These are phyloP conservation scores for Pantelozetes paolii DNA, from an alignment of 2,888 invertebrate genomes.

Conservation along the genomic window DNA sequence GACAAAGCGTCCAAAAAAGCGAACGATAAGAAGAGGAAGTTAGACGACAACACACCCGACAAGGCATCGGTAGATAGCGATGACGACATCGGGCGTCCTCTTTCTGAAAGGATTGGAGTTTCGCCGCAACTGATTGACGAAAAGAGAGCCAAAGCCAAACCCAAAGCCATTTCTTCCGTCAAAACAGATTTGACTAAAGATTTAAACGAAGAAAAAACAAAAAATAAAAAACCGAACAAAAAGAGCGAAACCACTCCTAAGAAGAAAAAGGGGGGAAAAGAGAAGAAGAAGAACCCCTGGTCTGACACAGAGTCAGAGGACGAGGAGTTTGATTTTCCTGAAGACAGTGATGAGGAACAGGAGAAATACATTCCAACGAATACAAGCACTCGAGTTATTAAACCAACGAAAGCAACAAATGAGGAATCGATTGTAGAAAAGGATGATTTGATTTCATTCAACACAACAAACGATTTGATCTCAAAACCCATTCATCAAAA, in stretches of 20 bases:
- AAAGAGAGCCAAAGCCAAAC: constrained; percentile 49
- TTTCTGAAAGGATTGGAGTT: constrained; percentile 45
- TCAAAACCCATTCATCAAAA: neutral
- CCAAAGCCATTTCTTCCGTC: constrained; percentile 39
- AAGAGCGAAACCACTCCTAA: constrained; percentile 20
- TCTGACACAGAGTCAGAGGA: constrained; percentile 48
- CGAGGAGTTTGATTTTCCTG: constrained; percentile 36
- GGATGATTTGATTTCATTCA: constrained; percentile 29
- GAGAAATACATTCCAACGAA: neutral
- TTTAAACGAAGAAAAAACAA: constrained; percentile 16
- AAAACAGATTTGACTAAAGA: neutral
- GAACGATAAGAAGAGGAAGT: constrained; percentile 38
- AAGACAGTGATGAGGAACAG: neutral
- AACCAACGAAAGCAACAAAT: neutral
- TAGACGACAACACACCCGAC: constrained; percentile 38
- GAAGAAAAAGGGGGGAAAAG: constrained; percentile 45
- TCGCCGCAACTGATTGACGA: constrained; percentile 43
- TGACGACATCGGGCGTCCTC: constrained; percentile 43
- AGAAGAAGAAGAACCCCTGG: constrained; percentile 53
- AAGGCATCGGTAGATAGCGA: constrained; percentile 30
- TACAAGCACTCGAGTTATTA: neutral
- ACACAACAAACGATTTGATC: neutral
- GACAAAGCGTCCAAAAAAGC: constrained; percentile 45
- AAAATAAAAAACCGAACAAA: constrained; percentile 29
- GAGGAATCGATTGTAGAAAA: constrained; percentile 23